Evolutionary conservation across 2,113 vertebrate species (phyloP).

Genomic region (Pyxicephalus adspersus): DNA sequence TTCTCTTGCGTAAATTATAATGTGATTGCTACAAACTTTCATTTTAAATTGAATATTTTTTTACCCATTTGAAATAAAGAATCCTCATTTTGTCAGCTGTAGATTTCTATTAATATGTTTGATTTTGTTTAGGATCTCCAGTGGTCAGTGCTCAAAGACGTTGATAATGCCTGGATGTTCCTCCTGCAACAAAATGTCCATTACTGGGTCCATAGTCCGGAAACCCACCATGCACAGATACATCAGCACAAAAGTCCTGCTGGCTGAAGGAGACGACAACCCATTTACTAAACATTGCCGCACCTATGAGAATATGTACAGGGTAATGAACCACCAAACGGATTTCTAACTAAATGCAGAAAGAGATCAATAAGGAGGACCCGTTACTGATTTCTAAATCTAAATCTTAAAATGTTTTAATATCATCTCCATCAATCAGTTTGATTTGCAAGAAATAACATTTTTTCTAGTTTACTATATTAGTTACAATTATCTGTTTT

Average conservation of each 20-base stretch:
- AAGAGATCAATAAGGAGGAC: too few relatives aligned
- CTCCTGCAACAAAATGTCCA: slow-evolving; percentile 75
- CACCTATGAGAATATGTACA: slow-evolving; percentile 83
- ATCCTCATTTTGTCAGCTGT: background rate
- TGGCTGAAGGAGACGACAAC: slow-evolving; percentile 81
- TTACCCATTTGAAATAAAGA: too few relatives aligned
- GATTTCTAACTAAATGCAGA: too few relatives aligned
- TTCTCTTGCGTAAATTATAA: too few relatives aligned
- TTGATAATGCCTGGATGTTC: slow-evolving; percentile 74
- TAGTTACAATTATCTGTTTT: too few relatives aligned
- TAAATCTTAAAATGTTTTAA: too few relatives aligned
- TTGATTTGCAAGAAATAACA: too few relatives aligned
- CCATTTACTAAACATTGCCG: slow-evolving; percentile 87
- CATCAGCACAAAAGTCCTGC: slow-evolving; percentile 90
- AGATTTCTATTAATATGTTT: background rate
- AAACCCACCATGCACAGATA: slow-evolving; percentile 83
- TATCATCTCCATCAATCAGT: too few relatives aligned
- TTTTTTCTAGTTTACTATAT: too few relatives aligned
- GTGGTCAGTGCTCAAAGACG: slow-evolving; percentile 67
- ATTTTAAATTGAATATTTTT: too few relatives aligned
- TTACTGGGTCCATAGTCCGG: slow-evolving; percentile 69
- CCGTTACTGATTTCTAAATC: too few relatives aligned
- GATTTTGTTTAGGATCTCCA: slow-evolving; percentile 58
- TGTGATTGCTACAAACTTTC: too few relatives aligned
- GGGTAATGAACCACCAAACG: slow-evolving; percentile 69